Evolutionary conservation across 1,140 invertebrate genomes (phyloP), one percentile per base, ranked within the genome.

Genomic region (Eupeodes corollae): DNA sequence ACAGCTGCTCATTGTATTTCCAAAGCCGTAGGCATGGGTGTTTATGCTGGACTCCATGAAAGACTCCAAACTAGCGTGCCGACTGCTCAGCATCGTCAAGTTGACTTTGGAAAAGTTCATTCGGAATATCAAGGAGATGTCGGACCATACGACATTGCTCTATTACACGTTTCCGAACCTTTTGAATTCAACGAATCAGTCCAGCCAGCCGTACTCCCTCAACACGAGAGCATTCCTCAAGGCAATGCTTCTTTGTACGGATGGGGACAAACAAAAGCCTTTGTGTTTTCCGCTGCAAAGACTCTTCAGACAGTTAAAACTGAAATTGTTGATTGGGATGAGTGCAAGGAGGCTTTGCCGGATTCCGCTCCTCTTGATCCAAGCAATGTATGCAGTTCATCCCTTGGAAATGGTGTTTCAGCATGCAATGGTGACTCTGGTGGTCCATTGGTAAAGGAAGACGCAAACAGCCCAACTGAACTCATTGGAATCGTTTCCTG

Each of bases 401-500:
- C 80, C 2, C 51, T 77, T 6, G 61, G 64, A 32, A 73, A 76
- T 37, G 74, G 75, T 46, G 58, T 68, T 19, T 76, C 76, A 26
- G 77, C 79, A 10, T 83, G 80, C 64, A 75, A 69, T 47, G 80
- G 79, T 40, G 81, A 84, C 59, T 81, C 79, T 26, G 81, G 82
- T 40, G 79, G 80, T 45, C 80, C 80, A 14, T 56, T 82, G 31
- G 70, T 77, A 16, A 62, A 76, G 41, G 56, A 62, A 46, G n/a
- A 3, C n/a, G 5, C 38, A 2, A 55, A 67, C 13, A 46, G 52
- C 15, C 37, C 57, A 39, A 57, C 61, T 13, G 51, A 57, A 49
- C 39, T 67, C 18, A 57, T 86, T 47, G 86, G 86, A 16, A 66
- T 86, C n/a, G 84, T 86, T 0, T 87, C 84, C 2, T 88, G 83